Conservation (phyloP, 2,888 invertebrate genomes). For the Caenorhabditis sp. region DNA sequence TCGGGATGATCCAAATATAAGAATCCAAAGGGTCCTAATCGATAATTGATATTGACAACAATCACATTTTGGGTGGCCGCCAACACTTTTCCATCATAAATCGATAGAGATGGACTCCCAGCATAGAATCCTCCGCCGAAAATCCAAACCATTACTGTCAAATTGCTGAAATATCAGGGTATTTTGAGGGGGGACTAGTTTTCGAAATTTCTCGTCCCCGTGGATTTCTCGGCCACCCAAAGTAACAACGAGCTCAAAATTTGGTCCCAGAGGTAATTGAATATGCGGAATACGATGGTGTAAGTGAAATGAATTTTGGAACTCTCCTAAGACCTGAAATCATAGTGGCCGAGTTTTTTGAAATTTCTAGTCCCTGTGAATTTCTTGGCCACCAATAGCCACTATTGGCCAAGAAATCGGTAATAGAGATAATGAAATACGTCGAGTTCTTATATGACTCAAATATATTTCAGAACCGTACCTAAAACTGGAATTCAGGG, state of each 20-base stretch:
- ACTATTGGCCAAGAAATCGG: too few relatives aligned
- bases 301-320: too few relatives aligned
- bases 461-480: too few relatives aligned
- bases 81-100: conserved; percentile 75
- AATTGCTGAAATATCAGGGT: conserved; percentile 53
- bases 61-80: conserved; percentile 88
- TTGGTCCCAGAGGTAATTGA: too few relatives aligned
- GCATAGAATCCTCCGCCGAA: conserved; percentile 72
- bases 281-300: too few relatives aligned
- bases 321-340: too few relatives aligned
- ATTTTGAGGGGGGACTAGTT: background rate
- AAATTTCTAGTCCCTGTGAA: background rate
- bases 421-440: too few relatives aligned
- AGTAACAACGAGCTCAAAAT: too few relatives aligned
- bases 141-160: conserved; percentile 72
- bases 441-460: too few relatives aligned
- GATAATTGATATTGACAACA: conserved; percentile 82
- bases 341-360: too few relatives aligned
- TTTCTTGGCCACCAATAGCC: background rate
- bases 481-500: too few relatives aligned
- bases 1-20: conserved; percentile 81
- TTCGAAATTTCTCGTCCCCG: background rate
- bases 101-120: conserved; percentile 73
- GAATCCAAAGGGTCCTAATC: conserved; percentile 90
- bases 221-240: too few relatives aligned